A percentile compares a stretch with the other conserved stretches of the same genome.
phyloP scores from a whole-genome alignment of 2,888 invertebrate genomes.

The Lochmaea capreae region DNA sequence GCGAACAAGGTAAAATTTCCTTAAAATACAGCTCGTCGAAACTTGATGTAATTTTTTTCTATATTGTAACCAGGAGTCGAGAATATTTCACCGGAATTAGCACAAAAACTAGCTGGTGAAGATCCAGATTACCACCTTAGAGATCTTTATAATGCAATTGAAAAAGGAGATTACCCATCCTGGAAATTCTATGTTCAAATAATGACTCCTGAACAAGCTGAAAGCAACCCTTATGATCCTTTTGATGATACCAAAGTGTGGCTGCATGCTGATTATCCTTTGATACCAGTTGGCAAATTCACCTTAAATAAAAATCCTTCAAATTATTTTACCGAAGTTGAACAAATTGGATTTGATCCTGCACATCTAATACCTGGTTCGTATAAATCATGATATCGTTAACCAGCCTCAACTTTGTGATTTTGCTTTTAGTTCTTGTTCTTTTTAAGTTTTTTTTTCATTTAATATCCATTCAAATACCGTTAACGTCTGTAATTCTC shows the following conservation, averaged over 20 bases:
- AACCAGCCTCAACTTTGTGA: no score
- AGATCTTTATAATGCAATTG: slow-evolving; percentile 92
- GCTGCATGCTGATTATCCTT: slow-evolving; percentile 89
- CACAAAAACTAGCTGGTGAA: slow-evolving; percentile 75
- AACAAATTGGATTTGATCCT: slow-evolving; percentile 92
- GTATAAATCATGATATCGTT: neutral
- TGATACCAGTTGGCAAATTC: slow-evolving; percentile 89
- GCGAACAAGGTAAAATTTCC: slow-evolving; percentile 77
- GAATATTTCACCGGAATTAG: slow-evolving; percentile 77
- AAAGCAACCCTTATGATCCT: slow-evolving; percentile 84
- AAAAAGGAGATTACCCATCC: slow-evolving; percentile 76
- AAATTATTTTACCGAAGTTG: slow-evolving; percentile 94
- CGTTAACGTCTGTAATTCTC: no score
- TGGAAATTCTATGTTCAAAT: slow-evolving; percentile 87
- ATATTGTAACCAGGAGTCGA: slow-evolving; percentile 71
- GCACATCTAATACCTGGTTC: slow-evolving; percentile 82
- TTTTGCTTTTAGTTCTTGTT: neutral
- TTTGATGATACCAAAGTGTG: slow-evolving; percentile 95
- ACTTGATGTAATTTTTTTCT: neutral
- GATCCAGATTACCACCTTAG: slow-evolving; percentile 92
- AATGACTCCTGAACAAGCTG: slow-evolving; percentile 91
- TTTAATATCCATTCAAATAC: no score
- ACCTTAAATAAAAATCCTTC: slow-evolving; percentile 89
- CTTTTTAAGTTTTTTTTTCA: neutral
- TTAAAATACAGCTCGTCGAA: neutral